Conservation (phyloP, 2,113 vertebrate genomes). For the Garra rufa region DNA sequence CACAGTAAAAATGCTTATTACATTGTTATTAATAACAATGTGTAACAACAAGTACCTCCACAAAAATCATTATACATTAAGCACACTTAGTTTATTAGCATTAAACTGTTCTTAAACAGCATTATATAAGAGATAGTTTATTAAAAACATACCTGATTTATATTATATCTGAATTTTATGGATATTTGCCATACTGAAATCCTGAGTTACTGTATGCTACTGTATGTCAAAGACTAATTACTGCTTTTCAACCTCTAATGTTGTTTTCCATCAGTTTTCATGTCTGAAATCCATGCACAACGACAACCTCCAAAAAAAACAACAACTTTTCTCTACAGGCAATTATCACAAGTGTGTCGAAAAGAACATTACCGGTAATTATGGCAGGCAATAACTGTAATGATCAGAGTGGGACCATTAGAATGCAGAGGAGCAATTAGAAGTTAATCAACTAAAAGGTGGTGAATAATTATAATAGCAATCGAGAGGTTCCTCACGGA, state of each 20-base stretch:
- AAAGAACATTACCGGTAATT: constrained; percentile 99
- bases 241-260: neutral
- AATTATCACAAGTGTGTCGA: constrained; percentile 83
- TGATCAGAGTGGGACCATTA: constrained; percentile 96
- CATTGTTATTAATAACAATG: neutral
- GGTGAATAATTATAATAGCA: constrained; percentile 96
- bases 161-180: neutral
- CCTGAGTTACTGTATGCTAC: neutral
- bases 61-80: neutral
- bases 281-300: constrained; percentile 59
- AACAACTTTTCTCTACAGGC: constrained; percentile 79
- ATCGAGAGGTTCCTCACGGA: constrained; percentile 78
- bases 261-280: constrained; percentile 9
- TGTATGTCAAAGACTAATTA: neutral
- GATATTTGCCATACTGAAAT: neutral
- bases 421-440: constrained; percentile 97
- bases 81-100: neutral
- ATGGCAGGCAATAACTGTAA: constrained; percentile 98
- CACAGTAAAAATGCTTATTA: neutral
- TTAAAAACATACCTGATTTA: neutral
- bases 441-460: constrained; percentile 99
- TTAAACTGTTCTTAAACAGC: neutral
- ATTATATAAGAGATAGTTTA: neutral
- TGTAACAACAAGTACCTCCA: neutral
- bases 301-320: constrained; percentile 79